A percentile compares a stretch with the other conserved stretches of the same genome.
Evolutionary conservation across 2,888 invertebrate species (phyloP).

Genomic region (Eupithecia subumbrata): DNA sequence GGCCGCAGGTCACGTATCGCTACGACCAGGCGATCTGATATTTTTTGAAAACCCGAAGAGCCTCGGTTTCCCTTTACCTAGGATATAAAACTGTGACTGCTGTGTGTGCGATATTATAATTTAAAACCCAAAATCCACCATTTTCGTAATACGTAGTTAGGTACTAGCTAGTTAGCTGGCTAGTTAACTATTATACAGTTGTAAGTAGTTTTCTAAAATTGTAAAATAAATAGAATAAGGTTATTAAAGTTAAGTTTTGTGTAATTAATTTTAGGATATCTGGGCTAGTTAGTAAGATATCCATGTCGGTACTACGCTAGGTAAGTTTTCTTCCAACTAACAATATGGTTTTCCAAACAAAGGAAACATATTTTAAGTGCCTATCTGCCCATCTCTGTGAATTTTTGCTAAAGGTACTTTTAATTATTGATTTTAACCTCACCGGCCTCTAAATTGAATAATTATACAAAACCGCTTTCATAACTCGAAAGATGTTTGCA

Average conservation of each 20-base stretch:
- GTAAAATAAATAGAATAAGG: neutral
- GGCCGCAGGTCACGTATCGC: too few species aligned
- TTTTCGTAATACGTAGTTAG: too few species aligned
- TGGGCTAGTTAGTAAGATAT: neutral
- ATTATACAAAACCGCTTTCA: constrained; percentile 11
- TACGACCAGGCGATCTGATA: too few species aligned
- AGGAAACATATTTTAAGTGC: neutral
- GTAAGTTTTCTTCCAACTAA: neutral
- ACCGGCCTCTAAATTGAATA: constrained; percentile 10
- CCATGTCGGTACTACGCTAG: neutral
- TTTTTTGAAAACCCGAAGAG: neutral
- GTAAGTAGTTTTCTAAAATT: neutral
- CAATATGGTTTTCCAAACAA: neutral
- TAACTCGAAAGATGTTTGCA: constrained; percentile 14
- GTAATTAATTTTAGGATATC: neutral
- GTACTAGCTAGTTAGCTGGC: neutral
- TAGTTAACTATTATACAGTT: neutral
- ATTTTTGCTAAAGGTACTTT: neutral
- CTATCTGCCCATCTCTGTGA: neutral
- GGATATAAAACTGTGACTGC: neutral
- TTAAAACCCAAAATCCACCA: too few species aligned
- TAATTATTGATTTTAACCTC: constrained; percentile 1
- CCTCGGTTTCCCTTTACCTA: too few species aligned
- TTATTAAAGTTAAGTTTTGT: neutral
- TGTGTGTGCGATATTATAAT: neutral